These are phyloP conservation scores for Brachionus calyciflorus DNA, from an alignment of 1,140 invertebrate species.

Conservation along the genomic window DNA sequence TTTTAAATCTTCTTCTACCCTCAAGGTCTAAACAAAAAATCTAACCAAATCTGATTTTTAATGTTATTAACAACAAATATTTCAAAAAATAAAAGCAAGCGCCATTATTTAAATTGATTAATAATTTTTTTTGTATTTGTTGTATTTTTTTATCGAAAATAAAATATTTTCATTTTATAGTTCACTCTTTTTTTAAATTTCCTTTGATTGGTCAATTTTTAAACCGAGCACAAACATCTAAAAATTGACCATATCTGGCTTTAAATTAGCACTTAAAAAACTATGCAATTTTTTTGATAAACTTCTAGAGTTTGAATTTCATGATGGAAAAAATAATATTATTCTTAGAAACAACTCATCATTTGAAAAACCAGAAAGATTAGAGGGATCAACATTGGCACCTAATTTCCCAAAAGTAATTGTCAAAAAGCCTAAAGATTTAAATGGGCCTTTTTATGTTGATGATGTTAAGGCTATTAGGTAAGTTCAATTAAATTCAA, in stretches of 20 bases:
- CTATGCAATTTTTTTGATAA: too few relatives aligned
- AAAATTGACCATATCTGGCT: too few relatives aligned
- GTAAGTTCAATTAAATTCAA: not conserved
- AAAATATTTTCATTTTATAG: not conserved
- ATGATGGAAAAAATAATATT: too few relatives aligned
- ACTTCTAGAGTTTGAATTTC: too few relatives aligned
- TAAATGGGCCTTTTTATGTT: constrained; percentile 15
- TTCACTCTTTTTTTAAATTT: not conserved
- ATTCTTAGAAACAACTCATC: not conserved
- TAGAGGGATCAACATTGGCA: constrained; percentile 34
- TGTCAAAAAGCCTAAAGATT: constrained; percentile 28
- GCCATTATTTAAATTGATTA: not conserved
- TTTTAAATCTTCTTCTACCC: too few relatives aligned
- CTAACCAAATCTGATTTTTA: not conserved
- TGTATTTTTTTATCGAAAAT: not conserved
- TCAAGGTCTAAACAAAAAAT: constrained; percentile 41
- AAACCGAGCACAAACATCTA: too few relatives aligned
- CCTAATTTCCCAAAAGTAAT: constrained; percentile 34
- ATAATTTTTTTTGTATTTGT: not conserved
- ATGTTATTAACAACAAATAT: constrained; percentile 2
- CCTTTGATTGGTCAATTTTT: not conserved
- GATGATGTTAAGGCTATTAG: constrained; percentile 39
- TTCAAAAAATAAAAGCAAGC: not conserved
- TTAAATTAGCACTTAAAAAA: too few relatives aligned
- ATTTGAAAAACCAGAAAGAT: not conserved